These are phyloP conservation scores for Leptinotarsa peninsularis DNA, from an alignment of 2,888 invertebrate species.

Conservation along the genomic window DNA sequence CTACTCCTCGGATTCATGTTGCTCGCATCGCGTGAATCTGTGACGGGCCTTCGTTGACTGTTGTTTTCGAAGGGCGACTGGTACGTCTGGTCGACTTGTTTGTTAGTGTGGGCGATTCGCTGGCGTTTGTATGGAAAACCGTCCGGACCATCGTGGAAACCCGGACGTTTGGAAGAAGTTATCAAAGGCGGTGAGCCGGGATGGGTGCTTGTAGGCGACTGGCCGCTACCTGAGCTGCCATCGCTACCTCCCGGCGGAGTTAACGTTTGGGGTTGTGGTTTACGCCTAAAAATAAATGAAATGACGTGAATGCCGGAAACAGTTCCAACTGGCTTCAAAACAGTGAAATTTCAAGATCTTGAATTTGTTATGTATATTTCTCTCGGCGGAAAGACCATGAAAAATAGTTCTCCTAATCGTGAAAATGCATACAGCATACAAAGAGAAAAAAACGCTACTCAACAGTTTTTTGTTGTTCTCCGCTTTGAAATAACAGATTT, in stretches of 20 bases:
- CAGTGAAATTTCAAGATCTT: too few relatives aligned
- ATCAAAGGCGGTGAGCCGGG: slow-evolving; percentile 79
- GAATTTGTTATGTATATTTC: too few relatives aligned
- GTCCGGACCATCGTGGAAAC: slow-evolving; percentile 72
- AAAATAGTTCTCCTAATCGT: too few relatives aligned
- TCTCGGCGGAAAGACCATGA: too few relatives aligned
- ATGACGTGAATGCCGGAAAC: neutral
- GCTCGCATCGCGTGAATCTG: slow-evolving; percentile 66
- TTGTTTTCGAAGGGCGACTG: slow-evolving; percentile 66
- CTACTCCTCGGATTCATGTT: slow-evolving; percentile 65
- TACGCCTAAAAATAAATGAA: slow-evolving; percentile 72
- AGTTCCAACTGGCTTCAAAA: neutral
- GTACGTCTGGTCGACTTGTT: slow-evolving; percentile 44
- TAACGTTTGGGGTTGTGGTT: slow-evolving; percentile 91
- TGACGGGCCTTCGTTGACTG: slow-evolving; percentile 62
- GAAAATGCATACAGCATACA: too few relatives aligned
- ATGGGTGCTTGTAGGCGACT: slow-evolving; percentile 81
- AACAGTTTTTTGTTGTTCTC: too few relatives aligned
- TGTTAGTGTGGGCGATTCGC: slow-evolving; percentile 85
- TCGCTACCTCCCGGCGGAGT: slow-evolving; percentile 92
- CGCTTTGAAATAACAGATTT: too few relatives aligned
- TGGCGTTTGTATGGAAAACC: slow-evolving; percentile 69
- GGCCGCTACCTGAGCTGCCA: slow-evolving; percentile 81
- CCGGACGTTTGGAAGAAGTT: slow-evolving; percentile 71
- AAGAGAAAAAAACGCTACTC: too few relatives aligned